Percentiles rank a stretch among this genome's conserved stretches.
These are phyloP conservation scores for Epinephelus fuscoguttatus DNA, from an alignment of 2,113 vertebrate genomes.

Conservation along the genomic window DNA sequence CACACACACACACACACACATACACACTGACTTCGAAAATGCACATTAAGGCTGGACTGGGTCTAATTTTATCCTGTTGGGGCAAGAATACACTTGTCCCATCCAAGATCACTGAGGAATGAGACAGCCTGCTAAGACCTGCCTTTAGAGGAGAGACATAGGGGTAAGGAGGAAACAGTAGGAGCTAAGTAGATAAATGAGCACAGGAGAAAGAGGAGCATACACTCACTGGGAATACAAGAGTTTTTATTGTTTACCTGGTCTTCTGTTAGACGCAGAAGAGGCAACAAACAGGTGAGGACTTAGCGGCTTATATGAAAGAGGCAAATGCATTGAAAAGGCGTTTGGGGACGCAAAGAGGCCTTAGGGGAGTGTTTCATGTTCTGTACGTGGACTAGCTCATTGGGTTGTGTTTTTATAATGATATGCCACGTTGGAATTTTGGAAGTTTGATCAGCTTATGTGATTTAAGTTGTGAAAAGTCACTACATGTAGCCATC, in stretches of 20 bases:
- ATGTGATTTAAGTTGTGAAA: neutral
- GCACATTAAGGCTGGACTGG: conserved; percentile 46
- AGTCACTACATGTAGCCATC: neutral
- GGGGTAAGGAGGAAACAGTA: neutral
- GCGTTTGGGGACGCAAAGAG: neutral
- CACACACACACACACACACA: conserved; percentile 20
- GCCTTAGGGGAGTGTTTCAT: neutral
- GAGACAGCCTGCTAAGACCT: conserved; percentile 77
- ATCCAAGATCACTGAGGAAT: conserved; percentile 71
- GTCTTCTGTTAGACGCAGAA: conserved; percentile 74
- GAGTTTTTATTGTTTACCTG: conserved; percentile 19
- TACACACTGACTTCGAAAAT: conserved; percentile 41
- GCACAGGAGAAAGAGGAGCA: conserved; percentile 16
- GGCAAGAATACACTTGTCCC: conserved; percentile 74
- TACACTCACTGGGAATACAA: conserved; percentile 15
- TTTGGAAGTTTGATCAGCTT: neutral
- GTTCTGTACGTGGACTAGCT: neutral
- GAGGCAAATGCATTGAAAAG: neutral
- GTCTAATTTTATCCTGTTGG: conserved; percentile 64
- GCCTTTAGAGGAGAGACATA: conserved; percentile 50
- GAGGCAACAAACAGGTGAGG: conserved; percentile 75
- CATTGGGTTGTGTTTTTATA: neutral
- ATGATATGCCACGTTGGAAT: neutral
- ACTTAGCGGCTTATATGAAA: neutral
- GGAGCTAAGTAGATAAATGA: conserved; percentile 38